Percentiles rank a stretch among this genome's conserved stretches.
Evolutionary conservation across 2,797 vertebrate species (phyloP).

Genomic region (Helarctos malayanus): DNA sequence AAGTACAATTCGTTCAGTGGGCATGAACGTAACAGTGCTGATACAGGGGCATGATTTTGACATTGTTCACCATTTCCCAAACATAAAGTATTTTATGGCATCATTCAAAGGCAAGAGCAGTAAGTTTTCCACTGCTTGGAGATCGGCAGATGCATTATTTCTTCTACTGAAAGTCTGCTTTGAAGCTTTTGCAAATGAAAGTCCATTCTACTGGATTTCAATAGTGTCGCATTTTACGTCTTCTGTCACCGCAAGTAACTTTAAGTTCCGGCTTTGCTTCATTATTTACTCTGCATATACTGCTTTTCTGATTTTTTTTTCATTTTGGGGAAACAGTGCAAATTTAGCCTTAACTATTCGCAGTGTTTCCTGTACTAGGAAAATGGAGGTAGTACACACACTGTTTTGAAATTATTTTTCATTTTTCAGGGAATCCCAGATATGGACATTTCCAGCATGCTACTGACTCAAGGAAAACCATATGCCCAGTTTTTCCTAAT

Average conservation of each 20-base stretch:
- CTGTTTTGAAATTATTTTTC: constrained; percentile 6
- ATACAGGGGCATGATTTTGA: neutral
- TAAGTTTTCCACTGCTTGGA: neutral
- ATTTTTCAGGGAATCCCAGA: neutral
- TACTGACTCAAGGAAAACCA: neutral
- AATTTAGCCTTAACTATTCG: neutral
- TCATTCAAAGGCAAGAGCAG: neutral
- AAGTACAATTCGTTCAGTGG: constrained; percentile 14
- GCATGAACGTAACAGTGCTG: neutral
- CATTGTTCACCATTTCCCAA: neutral
- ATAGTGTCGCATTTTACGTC: neutral
- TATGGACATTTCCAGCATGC: neutral
- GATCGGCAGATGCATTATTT: neutral
- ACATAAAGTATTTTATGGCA: neutral
- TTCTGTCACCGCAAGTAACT: constrained; percentile 21
- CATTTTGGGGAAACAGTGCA: neutral
- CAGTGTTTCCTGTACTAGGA: neutral
- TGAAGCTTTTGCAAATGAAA: constrained; percentile 4
- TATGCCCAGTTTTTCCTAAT: neutral
- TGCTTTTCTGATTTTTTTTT: neutral
- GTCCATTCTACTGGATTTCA: neutral
- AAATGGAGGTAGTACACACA: neutral
- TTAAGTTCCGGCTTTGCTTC: neutral
- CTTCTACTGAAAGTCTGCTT: neutral
- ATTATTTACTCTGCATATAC: neutral